These are phyloP conservation scores for Coreoperca whiteheadi DNA, from an alignment of 2,113 vertebrate species.

Conservation along the genomic window DNA sequence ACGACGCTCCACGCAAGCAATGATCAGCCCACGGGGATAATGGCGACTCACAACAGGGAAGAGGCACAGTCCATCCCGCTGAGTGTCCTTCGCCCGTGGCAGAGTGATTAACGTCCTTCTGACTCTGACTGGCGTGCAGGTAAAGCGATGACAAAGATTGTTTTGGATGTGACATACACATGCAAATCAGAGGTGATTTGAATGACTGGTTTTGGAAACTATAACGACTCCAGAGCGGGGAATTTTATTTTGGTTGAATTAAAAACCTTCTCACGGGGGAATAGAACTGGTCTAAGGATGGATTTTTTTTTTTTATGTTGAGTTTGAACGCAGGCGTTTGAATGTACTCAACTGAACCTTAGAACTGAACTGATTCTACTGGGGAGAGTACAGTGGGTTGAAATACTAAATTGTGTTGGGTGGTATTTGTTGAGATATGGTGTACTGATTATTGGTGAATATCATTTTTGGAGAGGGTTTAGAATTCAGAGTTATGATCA, in stretches of 20 bases:
- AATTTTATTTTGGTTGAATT: background rate
- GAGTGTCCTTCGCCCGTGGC: background rate
- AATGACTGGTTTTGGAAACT: background rate
- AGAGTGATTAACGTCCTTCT: background rate
- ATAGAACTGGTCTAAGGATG: too few relatives aligned
- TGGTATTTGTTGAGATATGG: background rate
- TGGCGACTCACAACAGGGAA: background rate
- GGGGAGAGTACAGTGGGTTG: background rate
- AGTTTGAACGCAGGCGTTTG: background rate
- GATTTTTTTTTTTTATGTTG: too few relatives aligned
- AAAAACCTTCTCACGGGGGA: background rate
- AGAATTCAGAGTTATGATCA: background rate
- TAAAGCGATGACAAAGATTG: background rate
- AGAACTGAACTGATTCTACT: background rate
- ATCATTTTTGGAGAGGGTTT: background rate
- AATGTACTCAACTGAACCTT: background rate
- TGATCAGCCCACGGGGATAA: background rate
- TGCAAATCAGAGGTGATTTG: background rate
- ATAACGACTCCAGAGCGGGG: background rate
- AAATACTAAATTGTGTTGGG: background rate
- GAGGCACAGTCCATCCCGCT: too few relatives aligned
- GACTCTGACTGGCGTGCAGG: background rate
- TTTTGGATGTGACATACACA: too few relatives aligned
- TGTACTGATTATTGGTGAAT: background rate
- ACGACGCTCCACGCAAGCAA: too few relatives aligned